Evolutionary conservation across 1,140 invertebrate species (phyloP), one percentile per base, ranked within the genome.

Genomic region (Latrodectus geometricus): DNA sequence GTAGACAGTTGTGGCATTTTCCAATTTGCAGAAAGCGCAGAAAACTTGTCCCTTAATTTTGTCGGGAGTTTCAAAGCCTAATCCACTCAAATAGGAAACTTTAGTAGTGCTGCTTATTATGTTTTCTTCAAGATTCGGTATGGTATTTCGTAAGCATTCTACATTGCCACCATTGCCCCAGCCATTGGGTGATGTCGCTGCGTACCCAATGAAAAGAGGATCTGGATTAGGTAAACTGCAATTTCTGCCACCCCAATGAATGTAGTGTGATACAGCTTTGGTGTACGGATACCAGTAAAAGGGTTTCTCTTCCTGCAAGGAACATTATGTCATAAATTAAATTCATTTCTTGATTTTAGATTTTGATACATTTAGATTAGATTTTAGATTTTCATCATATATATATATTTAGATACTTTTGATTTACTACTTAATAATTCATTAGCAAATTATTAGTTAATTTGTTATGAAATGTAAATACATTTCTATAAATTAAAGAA

Each of bases 201-300:
- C 77, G 35, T 68, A 79, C 5, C 77, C 77, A 9, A 79, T 9
- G 15, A 11, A 79, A 8, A 79, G 17, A 8, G 77, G 77, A 21
- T 49, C 23, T 0, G 77, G 66, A 20, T 48, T 68, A 9, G 77
- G 77, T 35, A 79, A 20, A 8, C 61, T 20, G 35, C 77, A 79
- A 48, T 79, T 79, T 4, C 49, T 7, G 8, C 77, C 68, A 11
- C 77, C 77, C 77, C 77, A 79, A 23, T 79, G 77, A 0, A 79
- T 15, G 23, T 68, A 79, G n/a, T 68, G 35, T 9, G 77, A 50
- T 5, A 79, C 48, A 14, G 77, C 77, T 9, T 9, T 11, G 8
- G 77, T 68, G 65, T 79, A 79, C 5, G 77, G 77, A 15, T 52
- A 79, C 77, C 77, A 79, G 48, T 11, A 52, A 11, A 69, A 66